Evolutionary conservation across 2,888 invertebrate genomes (phyloP), one percentile per base, ranked within the genome.

Genomic region (Microctonus aethiopoides): DNA sequence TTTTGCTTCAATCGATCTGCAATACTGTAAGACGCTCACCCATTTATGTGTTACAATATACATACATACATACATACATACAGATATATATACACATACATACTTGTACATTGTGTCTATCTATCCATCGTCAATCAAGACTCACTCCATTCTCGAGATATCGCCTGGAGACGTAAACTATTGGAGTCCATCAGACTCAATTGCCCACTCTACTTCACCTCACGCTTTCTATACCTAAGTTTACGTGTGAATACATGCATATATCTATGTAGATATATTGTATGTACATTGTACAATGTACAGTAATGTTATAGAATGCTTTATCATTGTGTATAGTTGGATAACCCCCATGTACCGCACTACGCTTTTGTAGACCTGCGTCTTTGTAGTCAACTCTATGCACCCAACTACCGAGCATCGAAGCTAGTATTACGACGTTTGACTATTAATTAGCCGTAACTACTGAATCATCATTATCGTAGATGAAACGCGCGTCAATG

Each of bases 401-500:
- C 16, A 63, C 13, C 32, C 29, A 46, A 26, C 26, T 29, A n/a
- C 29, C 24, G 13, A 24, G 61, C 34, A 46, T 29, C 32, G n/a
- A 46, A 24, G 62, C 62, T 13, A 46, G 16, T 46, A 46, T 46
- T 46, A 46, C 57, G 32, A 56, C 26, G 56, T 65, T 56, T 54
- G 56, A 65, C 54, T 54, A 65, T 65, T 65, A 65, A 65, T 56
- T 65, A 41, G 24, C 51, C 63, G 34, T 51, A 52, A 54, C 52
- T 52, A 29, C 51, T 39, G 36, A 54, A 32, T 65, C 26, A 54
- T 56, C 39, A 56, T 65, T 65, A 56, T 56, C 36, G 29, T 32
- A 11, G 32, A n/a, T 22, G 20, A 46, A 54, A 29, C 24, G 34
- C n/a, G n/a, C 46, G 20, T 46, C 46, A 46, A 46, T 46, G 46